Evolutionary conservation across 2,888 invertebrate genomes (phyloP).

Genomic region (Hemicrepidius hirtus): DNA sequence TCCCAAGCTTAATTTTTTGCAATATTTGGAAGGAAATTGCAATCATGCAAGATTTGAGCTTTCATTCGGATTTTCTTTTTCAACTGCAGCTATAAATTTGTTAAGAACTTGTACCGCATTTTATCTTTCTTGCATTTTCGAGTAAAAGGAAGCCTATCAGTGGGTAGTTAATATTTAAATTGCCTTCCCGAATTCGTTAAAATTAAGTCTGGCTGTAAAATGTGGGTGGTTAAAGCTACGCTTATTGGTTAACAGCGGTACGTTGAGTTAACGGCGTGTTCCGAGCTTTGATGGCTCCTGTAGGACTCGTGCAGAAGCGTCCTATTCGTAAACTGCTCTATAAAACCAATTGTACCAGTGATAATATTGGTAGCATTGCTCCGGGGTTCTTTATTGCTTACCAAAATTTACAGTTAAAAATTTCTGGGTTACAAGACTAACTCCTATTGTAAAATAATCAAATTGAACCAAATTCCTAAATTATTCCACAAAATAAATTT

Average conservation of each 20-base stretch:
- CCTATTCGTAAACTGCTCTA: slow-evolving; percentile 62
- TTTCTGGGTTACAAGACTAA: not conserved
- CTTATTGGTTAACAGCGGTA: slow-evolving; percentile 54
- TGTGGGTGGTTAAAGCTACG: slow-evolving; percentile 49
- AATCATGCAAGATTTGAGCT: slow-evolving; percentile 16
- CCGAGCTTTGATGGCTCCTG: slow-evolving; percentile 65
- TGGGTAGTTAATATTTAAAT: slow-evolving; percentile 43
- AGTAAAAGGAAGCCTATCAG: slow-evolving; percentile 28
- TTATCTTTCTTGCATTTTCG: slow-evolving; percentile 15
- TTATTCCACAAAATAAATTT: too few species aligned
- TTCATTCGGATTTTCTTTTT: not conserved
- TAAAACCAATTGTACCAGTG: slow-evolving; percentile 63
- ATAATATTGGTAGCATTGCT: slow-evolving; percentile 59
- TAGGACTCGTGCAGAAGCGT: slow-evolving; percentile 63
- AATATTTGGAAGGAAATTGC: slow-evolving; percentile 18
- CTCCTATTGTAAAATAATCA: too few species aligned
- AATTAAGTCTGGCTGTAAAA: slow-evolving; percentile 46
- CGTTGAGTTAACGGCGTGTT: slow-evolving; percentile 62
- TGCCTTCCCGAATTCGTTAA: slow-evolving; percentile 40
- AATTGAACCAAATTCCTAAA: too few species aligned
- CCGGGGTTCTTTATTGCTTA: slow-evolving; percentile 37
- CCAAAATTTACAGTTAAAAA: slow-evolving; percentile 34
- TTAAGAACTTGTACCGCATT: slow-evolving; percentile 5
- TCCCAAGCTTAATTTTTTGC: slow-evolving; percentile 12
- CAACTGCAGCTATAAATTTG: slow-evolving; percentile 12